Conservation (phyloP, 2,797 vertebrate species). For the Arrhamphus sclerolepis region DNA sequence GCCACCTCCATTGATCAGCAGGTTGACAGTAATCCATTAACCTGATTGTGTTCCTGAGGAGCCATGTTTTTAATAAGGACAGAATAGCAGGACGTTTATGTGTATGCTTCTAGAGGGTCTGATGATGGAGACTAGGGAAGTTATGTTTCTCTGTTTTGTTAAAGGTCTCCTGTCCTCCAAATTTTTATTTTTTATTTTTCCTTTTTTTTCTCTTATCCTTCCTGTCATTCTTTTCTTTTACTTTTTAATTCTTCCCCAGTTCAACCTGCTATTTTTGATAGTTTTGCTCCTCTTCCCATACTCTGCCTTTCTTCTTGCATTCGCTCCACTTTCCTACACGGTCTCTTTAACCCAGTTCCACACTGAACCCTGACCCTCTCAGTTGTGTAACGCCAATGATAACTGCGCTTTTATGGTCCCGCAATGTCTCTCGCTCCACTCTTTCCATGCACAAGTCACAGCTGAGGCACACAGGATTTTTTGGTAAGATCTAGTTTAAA, state of each 20-base stretch:
- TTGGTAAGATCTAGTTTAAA: slow-evolving; percentile 6
- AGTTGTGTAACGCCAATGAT: slow-evolving; percentile 53
- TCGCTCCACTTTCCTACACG: background rate
- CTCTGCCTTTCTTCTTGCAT: background rate
- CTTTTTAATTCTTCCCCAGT: too few species aligned
- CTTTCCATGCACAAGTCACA: slow-evolving; percentile 17
- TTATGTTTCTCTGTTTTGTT: slow-evolving; percentile 8
- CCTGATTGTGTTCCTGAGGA: slow-evolving; percentile 39
- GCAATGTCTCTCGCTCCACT: slow-evolving; percentile 31
- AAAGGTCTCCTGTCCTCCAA: background rate
- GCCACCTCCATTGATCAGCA: slow-evolving; percentile 45
- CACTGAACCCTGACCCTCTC: slow-evolving; percentile 57
- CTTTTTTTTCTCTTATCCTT: background rate
- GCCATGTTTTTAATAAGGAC: slow-evolving; percentile 2
- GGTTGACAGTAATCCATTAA: slow-evolving; percentile 59
- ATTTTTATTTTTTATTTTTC: background rate
- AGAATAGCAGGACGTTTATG: slow-evolving; percentile 6
- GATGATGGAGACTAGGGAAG: too few species aligned
- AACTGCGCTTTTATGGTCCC: slow-evolving; percentile 21
- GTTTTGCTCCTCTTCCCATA: background rate
- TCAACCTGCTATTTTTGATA: background rate
- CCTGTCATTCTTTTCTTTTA: background rate
- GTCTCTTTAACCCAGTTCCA: slow-evolving; percentile 59
- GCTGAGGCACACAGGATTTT: slow-evolving; percentile 16
- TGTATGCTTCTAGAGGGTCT: too few species aligned